Base-by-base conservation (phyloP, 2,888 invertebrate genomes). In the Tenodera sinensis region DNA sequence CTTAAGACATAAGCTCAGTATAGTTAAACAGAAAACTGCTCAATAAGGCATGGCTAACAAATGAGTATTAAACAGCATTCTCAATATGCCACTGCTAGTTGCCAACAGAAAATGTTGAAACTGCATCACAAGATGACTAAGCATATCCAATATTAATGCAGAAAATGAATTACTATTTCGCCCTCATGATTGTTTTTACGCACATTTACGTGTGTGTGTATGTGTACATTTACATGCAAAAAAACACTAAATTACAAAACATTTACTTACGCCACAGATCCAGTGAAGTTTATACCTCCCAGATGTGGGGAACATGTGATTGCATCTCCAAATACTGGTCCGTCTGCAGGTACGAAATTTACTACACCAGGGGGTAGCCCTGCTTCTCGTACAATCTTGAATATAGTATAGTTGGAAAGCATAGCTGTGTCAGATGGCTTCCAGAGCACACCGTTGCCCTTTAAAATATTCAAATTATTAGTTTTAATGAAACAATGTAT, bases 361-460 rank as follows among this genome's bases (percentile, higher is more conserved):
- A 99, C 98, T 27, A 99, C 97, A 83, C 99, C 99, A 28, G 98
- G 95, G 3, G 99, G 99, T 47, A 99, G 95, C 12, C 99, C 99
- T 6, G 99, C 99, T 93, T 99, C 99, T 89, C 97, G 95, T 95
- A 99, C 97, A 83, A 99, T 97, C 93, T 98, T 97, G 93, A 97
- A 99, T 91, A 98, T 97, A 90, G 96, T 95, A 96, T 98, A 99
- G 93, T 99, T 99, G 30, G 99, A 98, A 3, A 99, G 95, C 15
- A 99, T 92, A 3, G 99, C 99, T 0, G 99, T 99, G 93, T 99
- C 99, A 1, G 99, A 99, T 0, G 99, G 99, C 93, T 99, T 99
- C 99, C 99, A 99, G 90, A 99, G 92, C 12, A 98, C 98, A 25
- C 96, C 96, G 93, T 99, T 99, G n/a, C 99, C 99, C 97, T 97